Evolutionary conservation across 30 jellyfish, hydroid and myxozoan species (phyloP), one percentile per base, ranked within the genome.

Genomic region (Nemopilema nomurai): DNA sequence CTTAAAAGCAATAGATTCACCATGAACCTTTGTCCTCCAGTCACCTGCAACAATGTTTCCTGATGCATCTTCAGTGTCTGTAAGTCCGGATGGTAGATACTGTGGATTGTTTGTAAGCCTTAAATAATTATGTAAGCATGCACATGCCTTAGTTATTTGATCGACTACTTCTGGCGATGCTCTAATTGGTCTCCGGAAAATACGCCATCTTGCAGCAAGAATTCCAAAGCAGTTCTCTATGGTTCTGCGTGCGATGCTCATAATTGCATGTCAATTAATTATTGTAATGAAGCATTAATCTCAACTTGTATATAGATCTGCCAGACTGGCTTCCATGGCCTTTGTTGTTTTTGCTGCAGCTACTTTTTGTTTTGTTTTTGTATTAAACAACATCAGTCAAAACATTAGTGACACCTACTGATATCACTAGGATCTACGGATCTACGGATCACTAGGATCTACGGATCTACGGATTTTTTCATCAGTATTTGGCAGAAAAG

Each of bases 121-220:
- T 28, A 90, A 64, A 53, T 90, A 90, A 81, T 90, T 90, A 64
- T 90, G 97, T 28, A 90, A 88, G 52, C 97, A 83, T 21, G 85
- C 57, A 18, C 88, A 23, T 33, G 97, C 91, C 71, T 89, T 73
- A 8, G 77, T 50, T 0, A 90, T 84, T 21, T 31, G 28, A 21
- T 90, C 96, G 28, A 90, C 96, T 51, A 74, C 85, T 28, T 67
- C 84, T 23, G 89, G 87, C 24, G 81, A 49, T 33, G 97, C 97
- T 68, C 75, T 68, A 52, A 90, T 90, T 28, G 97, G 91, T 31
- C 83, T 29, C n/a, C 91, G 78, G 62, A 74, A 90, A 18, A 90
- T 84, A 41, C 92, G 75, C 97, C 97, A 90, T 20, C 69, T 49
- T n/a, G 88, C 91, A 30, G 87, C 64, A 76, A 84, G n/a, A 52